These are phyloP conservation scores for Catajapyx aquilonaris DNA, from an alignment of 1,140 invertebrate species.

Conservation along the genomic window DNA sequence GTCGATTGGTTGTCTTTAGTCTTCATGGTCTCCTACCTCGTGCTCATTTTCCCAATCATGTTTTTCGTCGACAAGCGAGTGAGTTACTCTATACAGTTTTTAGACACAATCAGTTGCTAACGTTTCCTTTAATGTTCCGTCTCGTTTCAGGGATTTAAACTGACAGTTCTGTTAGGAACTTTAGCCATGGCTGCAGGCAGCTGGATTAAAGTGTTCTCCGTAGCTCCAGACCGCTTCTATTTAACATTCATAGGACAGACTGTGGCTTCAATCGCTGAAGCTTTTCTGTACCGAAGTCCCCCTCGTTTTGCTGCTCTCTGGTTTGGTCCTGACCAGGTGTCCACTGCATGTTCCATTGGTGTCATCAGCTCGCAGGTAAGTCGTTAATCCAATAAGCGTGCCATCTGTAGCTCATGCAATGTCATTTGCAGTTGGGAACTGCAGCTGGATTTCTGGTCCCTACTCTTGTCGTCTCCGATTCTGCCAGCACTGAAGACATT, in stretches of 20 bases:
- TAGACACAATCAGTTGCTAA: no score
- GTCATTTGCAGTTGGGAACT: no score
- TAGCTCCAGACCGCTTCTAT: slow-evolving; percentile 56
- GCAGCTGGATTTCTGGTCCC: no score
- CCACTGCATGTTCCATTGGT: slow-evolving; percentile 88
- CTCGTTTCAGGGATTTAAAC: slow-evolving; percentile 52
- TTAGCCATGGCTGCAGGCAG: slow-evolving; percentile 72
- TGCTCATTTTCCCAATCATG: slow-evolving; percentile 38
- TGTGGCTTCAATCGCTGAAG: slow-evolving; percentile 56
- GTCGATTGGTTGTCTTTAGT: slow-evolving; percentile 41
- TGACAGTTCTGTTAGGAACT: slow-evolving; percentile 61
- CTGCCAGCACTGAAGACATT: no score
- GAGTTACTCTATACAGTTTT: slow-evolving; percentile 5
- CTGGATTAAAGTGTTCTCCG: slow-evolving; percentile 81
- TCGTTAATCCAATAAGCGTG: neutral
- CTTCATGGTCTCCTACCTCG: slow-evolving; percentile 40
- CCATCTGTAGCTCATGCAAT: neutral
- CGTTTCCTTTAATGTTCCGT: no score
- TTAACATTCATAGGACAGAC: slow-evolving; percentile 74
- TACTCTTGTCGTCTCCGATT: no score
- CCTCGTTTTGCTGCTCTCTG: slow-evolving; percentile 84
- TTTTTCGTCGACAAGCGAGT: slow-evolving; percentile 29
- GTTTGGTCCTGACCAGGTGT: slow-evolving; percentile 89
- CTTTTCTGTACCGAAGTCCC: slow-evolving; percentile 85
- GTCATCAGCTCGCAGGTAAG: slow-evolving; percentile 96